These are phyloP conservation scores for Tinea trinotella DNA, from an alignment of 2,888 invertebrate species.

Conservation along the genomic window DNA sequence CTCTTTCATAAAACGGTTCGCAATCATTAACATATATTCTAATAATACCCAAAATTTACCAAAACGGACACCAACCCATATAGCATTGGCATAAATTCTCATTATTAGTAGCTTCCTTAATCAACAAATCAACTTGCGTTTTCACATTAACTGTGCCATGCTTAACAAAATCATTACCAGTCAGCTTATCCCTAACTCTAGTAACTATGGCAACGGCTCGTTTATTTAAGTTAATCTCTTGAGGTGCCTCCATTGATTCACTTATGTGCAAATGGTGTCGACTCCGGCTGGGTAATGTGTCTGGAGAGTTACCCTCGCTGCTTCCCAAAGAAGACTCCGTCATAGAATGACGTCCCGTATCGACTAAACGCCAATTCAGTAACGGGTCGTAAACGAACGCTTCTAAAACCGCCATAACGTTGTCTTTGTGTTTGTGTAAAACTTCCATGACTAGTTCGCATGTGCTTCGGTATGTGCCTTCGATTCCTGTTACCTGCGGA, in stretches of 20 bases:
- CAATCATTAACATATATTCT: too few relatives aligned
- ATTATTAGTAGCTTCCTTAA: constrained; percentile 96
- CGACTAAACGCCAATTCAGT: constrained; percentile 96
- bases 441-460: constrained; percentile 99
- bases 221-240: constrained; percentile 88
- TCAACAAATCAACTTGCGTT: constrained; percentile 93
- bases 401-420: constrained; percentile 99
- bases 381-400: constrained; percentile 99
- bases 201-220: constrained; percentile 93
- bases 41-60: too few relatives aligned
- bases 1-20: too few relatives aligned
- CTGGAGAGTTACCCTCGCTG: constrained; percentile 53
- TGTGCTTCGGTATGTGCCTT: constrained; percentile 96
- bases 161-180: constrained; percentile 91
- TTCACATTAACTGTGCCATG: constrained; percentile 81
- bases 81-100: constrained; percentile 99
- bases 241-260: constrained; percentile 64
- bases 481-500: constrained; percentile 97
- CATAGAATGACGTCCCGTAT: constrained; percentile 69
- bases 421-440: constrained; percentile 94
- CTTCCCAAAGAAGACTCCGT: constrained; percentile 47
- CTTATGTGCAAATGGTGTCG: constrained; percentile 46
- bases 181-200: constrained; percentile 93
- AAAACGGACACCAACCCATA: constrained; percentile 96
- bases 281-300: constrained; percentile 51